Conservation (phyloP, 2,113 vertebrate species). For the Numenius arquata region DNA sequence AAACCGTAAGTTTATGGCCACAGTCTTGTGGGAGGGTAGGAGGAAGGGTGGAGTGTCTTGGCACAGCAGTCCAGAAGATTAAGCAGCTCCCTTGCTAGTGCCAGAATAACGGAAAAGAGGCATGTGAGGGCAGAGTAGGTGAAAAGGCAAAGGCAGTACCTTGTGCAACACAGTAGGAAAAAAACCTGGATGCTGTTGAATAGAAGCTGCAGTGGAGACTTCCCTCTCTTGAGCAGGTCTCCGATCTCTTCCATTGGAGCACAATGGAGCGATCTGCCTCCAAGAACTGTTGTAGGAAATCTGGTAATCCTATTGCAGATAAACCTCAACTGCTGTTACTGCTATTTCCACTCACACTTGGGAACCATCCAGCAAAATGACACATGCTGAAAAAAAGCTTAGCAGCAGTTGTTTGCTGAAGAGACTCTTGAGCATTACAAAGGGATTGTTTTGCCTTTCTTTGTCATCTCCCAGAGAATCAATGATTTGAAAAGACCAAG, state of each 20-base stretch:
- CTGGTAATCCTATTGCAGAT: not conserved
- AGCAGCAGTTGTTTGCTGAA: not conserved
- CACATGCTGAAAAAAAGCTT: not conserved
- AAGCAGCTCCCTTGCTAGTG: not conserved
- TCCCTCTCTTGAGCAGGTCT: not conserved
- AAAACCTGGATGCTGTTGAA: not conserved
- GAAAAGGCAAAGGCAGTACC: not conserved
- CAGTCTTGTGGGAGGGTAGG: not conserved
- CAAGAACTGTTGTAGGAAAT: not conserved
- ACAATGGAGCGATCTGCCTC: not conserved
- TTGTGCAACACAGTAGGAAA: not conserved
- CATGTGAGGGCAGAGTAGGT: not conserved
- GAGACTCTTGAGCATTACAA: not conserved
- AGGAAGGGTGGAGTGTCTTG: not conserved
- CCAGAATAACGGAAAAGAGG: not conserved
- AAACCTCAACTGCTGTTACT: not conserved
- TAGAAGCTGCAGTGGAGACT: not conserved
- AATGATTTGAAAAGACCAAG: not conserved
- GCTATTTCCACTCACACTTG: not conserved
- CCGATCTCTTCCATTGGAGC: not conserved
- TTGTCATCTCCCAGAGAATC: not conserved
- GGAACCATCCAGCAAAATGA: not conserved
- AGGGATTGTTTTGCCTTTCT: not conserved
- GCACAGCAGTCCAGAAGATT: not conserved
- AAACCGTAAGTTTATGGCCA: not conserved